Evolutionary conservation across 2,888 invertebrate genomes (phyloP).

Genomic region (Phania funesta): DNA sequence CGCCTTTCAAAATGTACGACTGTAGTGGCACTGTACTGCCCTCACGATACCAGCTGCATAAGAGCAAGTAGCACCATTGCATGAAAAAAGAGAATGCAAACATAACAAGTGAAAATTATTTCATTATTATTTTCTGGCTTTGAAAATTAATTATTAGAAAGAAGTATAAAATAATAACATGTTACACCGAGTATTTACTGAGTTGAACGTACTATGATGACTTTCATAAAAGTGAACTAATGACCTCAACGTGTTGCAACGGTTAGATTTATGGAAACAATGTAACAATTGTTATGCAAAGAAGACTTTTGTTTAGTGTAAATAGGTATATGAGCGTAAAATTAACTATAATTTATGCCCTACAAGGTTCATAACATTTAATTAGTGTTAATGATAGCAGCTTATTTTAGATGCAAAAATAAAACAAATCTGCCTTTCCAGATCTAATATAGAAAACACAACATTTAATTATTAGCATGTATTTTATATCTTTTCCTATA

Average conservation of each 20-base stretch:
- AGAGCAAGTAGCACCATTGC: slow-evolving; percentile 2
- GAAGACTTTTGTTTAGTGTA: too few relatives aligned
- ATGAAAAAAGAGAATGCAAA: slow-evolving; percentile 5
- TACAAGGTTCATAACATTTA: too few relatives aligned
- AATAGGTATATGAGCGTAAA: too few relatives aligned
- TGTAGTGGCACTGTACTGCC: slow-evolving; percentile 88
- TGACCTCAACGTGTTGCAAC: not conserved
- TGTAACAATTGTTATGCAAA: too few relatives aligned
- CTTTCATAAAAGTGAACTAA: not conserved
- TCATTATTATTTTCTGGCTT: slow-evolving; percentile 47
- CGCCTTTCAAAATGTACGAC: slow-evolving; percentile 86
- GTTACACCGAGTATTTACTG: not conserved
- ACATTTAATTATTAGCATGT: too few relatives aligned
- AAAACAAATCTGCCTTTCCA: too few relatives aligned
- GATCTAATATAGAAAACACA: too few relatives aligned
- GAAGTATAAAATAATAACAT: slow-evolving; percentile 36
- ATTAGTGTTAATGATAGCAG: too few relatives aligned
- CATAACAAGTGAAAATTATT: slow-evolving; percentile 31
- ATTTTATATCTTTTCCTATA: too few relatives aligned
- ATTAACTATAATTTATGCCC: too few relatives aligned
- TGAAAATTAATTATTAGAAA: slow-evolving; percentile 46
- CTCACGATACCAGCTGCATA: slow-evolving; percentile 88
- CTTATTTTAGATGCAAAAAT: too few relatives aligned
- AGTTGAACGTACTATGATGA: not conserved
- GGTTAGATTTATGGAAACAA: not conserved